Base-by-base conservation (phyloP, 1,140 invertebrate genomes). In the Leptinotarsa texana region DNA sequence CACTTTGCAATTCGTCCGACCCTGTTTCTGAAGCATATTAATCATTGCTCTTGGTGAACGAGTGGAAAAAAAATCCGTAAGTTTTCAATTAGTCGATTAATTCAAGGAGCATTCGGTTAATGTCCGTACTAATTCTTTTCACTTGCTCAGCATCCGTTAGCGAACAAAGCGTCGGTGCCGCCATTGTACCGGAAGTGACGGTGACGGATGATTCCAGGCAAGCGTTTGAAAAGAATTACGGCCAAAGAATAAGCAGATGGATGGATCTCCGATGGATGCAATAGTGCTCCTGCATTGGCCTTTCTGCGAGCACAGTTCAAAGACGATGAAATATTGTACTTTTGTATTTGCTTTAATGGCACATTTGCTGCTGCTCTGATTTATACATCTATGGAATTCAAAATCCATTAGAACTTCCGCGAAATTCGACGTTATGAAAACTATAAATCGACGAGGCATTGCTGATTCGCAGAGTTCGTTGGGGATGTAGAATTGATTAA, bases 131-230 rank as follows among this genome's bases (percentile, higher is more conserved):
- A 71, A 61, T 71, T 62, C 51, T 61, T 33, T 57, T n/a, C 17
- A 76, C 73, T 24, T 47, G 73, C 66, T 74, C 74, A 73, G 74
- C 75, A 62, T 75, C 76, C 78, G 74, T 72, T 62, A 57, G 62
- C 68, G 80, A 81, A 80, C 79, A 80, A 80, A 82, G 76, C 74
- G 72, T 77, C 73, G 73, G 75, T 61, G 63, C 75, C 79, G 78
- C 77, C 77, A 80, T 82, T 81, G 81, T 81, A 78, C 78, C 79
- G 80, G 81, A 82, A 81, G 77, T 82, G 81, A 82, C 81, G 81
- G 79, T 82, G 80, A 82, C 81, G 81, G 81, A 82, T 82, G 79
- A 82, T 81, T 76, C 77, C 77, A 48, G 75, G 74, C 51, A 67
- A 76, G 67, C 77, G 74, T 78, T 81, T 82, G 75, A 78, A 81